Percentiles rank a stretch among this genome's conserved stretches.
These are phyloP conservation scores for Bhutanitis thaidina DNA, from an alignment of 2,888 invertebrate genomes.

Conservation along the genomic window DNA sequence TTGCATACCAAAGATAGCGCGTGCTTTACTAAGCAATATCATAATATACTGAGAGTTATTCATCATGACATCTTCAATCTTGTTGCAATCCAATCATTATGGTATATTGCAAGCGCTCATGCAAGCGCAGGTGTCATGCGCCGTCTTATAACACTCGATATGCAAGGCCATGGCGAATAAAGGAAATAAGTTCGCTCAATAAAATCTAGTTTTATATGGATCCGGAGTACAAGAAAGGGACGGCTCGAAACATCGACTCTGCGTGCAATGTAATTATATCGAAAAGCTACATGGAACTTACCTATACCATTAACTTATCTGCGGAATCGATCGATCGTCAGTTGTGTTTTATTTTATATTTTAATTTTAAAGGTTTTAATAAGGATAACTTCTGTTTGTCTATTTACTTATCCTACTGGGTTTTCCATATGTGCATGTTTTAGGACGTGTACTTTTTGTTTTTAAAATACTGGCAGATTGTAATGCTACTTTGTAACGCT, in stretches of 20 bases:
- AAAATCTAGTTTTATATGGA: conserved; percentile 21
- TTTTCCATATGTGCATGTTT: conserved; percentile 6
- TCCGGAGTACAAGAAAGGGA: conserved; percentile 9
- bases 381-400: background rate
- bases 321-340: background rate
- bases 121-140: conserved; percentile 14
- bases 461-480: background rate
- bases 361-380: background rate
- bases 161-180: conserved; percentile 19
- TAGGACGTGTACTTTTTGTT: background rate
- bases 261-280: background rate
- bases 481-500: too few relatives aligned
- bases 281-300: background rate
- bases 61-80: conserved; percentile 17
- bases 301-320: background rate
- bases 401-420: background rate
- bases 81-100: conserved; percentile 2
- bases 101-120: background rate
- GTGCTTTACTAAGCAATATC: too few relatives aligned
- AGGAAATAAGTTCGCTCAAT: conserved; percentile 20
- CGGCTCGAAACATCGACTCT: background rate
- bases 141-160: conserved; percentile 10
- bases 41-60: background rate
- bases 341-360: background rate
- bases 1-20: too few relatives aligned